Percentiles rank a stretch among this genome's conserved stretches.
These are phyloP conservation scores for Phocoena sinus DNA, from an alignment of 2,113 vertebrate species.

Conservation along the genomic window DNA sequence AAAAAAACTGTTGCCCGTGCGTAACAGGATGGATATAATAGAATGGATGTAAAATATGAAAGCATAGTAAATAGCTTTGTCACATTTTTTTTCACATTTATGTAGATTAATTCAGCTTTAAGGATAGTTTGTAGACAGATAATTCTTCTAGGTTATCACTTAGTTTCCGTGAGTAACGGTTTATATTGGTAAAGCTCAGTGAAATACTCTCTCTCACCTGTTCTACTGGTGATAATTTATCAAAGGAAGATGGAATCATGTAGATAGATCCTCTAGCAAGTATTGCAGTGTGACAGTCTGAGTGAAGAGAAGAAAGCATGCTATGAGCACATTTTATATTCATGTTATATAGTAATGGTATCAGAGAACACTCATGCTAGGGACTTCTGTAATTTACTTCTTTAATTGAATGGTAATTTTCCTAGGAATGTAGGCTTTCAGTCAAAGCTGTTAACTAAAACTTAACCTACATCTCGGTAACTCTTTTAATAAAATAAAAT, in stretches of 20 bases:
- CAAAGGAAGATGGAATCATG: neutral
- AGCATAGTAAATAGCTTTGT: neutral
- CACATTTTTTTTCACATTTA: neutral
- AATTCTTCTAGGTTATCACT: neutral
- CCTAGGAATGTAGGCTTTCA: neutral
- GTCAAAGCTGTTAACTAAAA: neutral
- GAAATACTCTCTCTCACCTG: neutral
- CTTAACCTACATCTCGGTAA: neutral
- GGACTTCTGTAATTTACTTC: neutral
- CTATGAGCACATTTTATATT: neutral
- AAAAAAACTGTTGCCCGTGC: neutral
- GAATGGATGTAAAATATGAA: neutral
- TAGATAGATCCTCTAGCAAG: neutral
- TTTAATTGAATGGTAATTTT: neutral
- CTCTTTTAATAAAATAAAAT: neutral
- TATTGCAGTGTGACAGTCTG: neutral
- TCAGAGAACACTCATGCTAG: neutral
- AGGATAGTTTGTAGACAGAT: neutral
- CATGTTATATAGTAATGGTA: neutral
- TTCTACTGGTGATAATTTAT: neutral
- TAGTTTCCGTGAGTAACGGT: neutral
- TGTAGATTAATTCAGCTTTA: neutral
- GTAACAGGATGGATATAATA: neutral
- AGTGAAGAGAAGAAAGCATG: neutral
- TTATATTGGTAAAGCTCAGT: neutral